Evolutionary conservation across 1,140 invertebrate genomes (phyloP).

Genomic region (Brevipalpus yothersi): DNA sequence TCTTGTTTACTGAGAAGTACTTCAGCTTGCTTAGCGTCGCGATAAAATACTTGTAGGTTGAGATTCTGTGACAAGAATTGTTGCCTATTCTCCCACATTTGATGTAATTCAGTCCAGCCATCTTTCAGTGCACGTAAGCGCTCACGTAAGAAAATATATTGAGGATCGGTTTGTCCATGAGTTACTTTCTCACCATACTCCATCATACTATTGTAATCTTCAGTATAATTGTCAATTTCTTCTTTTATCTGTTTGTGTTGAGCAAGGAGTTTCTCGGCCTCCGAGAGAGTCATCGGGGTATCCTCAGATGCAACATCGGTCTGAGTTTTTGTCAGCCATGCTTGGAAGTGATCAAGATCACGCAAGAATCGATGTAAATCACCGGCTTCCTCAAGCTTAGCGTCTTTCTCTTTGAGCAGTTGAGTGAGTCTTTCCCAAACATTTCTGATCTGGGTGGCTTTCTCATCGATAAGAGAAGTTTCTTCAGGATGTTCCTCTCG

Average conservation of each 20-base stretch:
- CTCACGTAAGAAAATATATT: conserved; percentile 95
- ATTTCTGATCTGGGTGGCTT: conserved; percentile 60
- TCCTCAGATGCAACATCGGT: conserved; percentile 94
- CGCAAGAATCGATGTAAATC: conserved; percentile 93
- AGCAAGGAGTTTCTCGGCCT: conserved; percentile 83
- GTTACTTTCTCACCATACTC: conserved; percentile 90
- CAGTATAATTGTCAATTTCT: conserved; percentile 95
- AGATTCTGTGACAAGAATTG: conserved; percentile 77
- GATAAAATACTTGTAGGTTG: conserved; percentile 78
- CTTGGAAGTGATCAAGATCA: conserved; percentile 97
- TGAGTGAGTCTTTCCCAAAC: conserved; percentile 92
- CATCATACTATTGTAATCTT: conserved; percentile 97
- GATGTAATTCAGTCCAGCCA: conserved; percentile 92
- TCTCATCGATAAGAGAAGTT: conserved; percentile 66
- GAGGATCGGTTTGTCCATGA: conserved; percentile 58
- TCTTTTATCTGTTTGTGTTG: conserved; percentile 90
- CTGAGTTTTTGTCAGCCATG: conserved; percentile 94
- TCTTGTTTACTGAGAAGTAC: conserved; percentile 93
- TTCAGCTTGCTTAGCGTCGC: conserved; percentile 91
- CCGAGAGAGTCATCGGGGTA: conserved; percentile 76
- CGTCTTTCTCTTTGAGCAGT: conserved; percentile 89
- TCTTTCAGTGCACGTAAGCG: conserved; percentile 87
- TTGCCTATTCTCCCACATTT: conserved; percentile 99
- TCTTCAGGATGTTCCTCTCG: conserved; percentile 85
- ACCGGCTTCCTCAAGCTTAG: conserved; percentile 92